Evolutionary conservation across 2,113 vertebrate species (phyloP), one percentile per base, ranked within the genome.

Genomic region (Pipa parva): DNA sequence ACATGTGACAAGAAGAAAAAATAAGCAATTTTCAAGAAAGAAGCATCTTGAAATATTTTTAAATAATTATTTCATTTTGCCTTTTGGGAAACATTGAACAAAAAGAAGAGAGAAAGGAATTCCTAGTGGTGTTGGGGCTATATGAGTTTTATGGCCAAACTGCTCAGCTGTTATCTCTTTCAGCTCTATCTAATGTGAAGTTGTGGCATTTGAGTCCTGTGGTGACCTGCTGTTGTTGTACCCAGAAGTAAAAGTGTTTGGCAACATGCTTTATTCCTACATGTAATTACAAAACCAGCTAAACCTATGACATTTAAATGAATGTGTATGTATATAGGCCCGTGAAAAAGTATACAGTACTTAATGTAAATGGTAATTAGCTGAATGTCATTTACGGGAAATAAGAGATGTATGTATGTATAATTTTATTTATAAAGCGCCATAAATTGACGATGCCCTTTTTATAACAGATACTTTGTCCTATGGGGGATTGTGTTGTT

Each of bases 111-210:
- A 50, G 48, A 70, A 49, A 33, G 13, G 25, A n/a, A 42, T 49
- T 50, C 13, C 17, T 18, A 21, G 26, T 12, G 29, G 20, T 18
- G 18, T 21, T 37, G 48, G 51, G 28, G 26, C 48, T 36, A 60
- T 36, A 45, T 61, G 58, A 61, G 57, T 60, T 59, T 18, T 25
- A 13, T 25, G 48, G 49, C 45, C 58, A 39, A 3, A 60, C 24
- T 13, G n/a, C 52, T 70, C 66, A 70, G 66, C 66, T 70, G 66
- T 69, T 69, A 28, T 36, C 39, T 24, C 42, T 69, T 69, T 59
- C 46, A 69, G 61, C 42, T 45, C 52, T 59, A 36, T 54, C 24
- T 60, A 69, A 70, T 54, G 61, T 50, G 48, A 70, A 61, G 57
- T 54, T 61, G 58, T 70, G 66, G 66, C 66, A 61, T 61, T 69